Evolutionary conservation across 2,797 vertebrate genomes (phyloP).

Genomic region (Molossus molossus): DNA sequence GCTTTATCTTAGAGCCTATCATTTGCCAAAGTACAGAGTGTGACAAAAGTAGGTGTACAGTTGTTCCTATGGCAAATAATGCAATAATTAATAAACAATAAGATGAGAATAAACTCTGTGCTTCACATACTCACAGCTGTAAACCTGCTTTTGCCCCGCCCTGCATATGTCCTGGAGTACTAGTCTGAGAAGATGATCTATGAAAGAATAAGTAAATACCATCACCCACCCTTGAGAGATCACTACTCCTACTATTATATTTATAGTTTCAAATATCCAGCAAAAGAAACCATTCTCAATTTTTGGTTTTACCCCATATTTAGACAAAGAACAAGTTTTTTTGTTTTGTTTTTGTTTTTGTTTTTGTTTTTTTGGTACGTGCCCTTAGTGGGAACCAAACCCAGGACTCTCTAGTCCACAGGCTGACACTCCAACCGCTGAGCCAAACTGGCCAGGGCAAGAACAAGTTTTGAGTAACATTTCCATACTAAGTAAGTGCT

Average conservation of each 20-base stretch:
- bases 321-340: neutral
- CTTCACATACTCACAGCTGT: neutral
- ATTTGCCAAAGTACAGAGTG: neutral
- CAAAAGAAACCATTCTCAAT: neutral
- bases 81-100: neutral
- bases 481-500: neutral
- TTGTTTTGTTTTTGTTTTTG: too few species aligned
- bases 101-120: neutral
- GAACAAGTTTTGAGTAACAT: neutral
- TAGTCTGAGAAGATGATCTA: neutral
- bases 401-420: too few species aligned
- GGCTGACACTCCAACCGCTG: too few species aligned
- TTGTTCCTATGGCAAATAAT: neutral
- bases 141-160: neutral
- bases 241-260: neutral
- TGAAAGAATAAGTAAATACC: neutral
- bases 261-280: conserved; percentile 5
- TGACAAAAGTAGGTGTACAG: neutral
- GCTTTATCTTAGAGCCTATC: neutral
- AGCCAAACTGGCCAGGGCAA: neutral
- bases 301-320: neutral
- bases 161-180: neutral
- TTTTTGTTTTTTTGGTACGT: too few species aligned
- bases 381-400: too few species aligned
- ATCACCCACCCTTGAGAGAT: neutral